Base-by-base conservation (phyloP, 1,140 invertebrate species). In the Coptotermes formosanus region DNA sequence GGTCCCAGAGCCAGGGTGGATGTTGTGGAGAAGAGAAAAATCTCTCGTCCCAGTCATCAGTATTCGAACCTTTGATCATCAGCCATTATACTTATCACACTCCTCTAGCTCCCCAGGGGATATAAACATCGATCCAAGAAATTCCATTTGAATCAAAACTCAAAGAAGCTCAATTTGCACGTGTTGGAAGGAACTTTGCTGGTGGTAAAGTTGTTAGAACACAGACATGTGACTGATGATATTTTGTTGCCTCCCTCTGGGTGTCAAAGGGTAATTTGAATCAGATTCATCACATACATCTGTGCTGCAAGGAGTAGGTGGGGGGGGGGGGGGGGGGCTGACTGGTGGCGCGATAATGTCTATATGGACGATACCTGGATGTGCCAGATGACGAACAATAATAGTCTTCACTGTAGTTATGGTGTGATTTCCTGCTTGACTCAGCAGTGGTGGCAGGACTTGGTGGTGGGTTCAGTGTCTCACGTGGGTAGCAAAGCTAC, bases 301-400 rank as follows among this genome's bases (percentile, higher is more conserved):
- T 6, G 98, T 98, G 88, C 96, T 97, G 90, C 97, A 98, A 0
- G 98, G 97, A 14, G 97, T 98, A 8, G 97, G 97, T n/a, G n/a
- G n/a, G n/a, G 97, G n/a, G n/a, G n/a, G n/a, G n/a, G 3, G 97
- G 97, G 30, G 97, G 97, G 3, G 97, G 97, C 88, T 96, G 94
- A 91, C 97, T 96, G 48, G 95, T 94, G 32, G 93, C 94, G 87
- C 95, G 94, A 90, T 97, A 96, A 89, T 95, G 94, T 43, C 95
- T 92, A 90, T 96, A 96, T 2, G 95, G 94, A 81, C 94, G 93
- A 85, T 93, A 92, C 43, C 92, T 89, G 19, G 93, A 92, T 3
- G 92, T 91, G 43, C 83, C 86, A 43, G 86, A 82, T 32, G 83
- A 85, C 59, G 87, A 87, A 82, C 87, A 88, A 82, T 88, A 89